phyloP scores from a whole-genome alignment of 2,113 vertebrate genomes.

The Entomyzon cyanotis region DNA sequence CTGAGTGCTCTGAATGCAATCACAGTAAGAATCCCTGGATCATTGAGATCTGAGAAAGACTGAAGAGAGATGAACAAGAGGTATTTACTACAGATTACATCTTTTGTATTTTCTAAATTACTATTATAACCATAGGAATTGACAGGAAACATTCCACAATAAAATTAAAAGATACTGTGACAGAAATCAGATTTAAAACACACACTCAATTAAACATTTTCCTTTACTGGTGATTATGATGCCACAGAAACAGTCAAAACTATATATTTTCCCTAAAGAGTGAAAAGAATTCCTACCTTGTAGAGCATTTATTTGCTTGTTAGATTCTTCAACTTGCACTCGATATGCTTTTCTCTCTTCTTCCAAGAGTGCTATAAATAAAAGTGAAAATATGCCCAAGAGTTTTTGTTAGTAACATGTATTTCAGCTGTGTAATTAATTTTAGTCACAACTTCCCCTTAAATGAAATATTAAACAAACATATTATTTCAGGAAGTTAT shows the following conservation, averaged over 20 bases:
- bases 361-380: constrained; percentile 87
- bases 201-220: background rate
- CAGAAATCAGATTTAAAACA: background rate
- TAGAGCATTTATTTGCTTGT: constrained; percentile 93
- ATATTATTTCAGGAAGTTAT: constrained; percentile 30
- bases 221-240: background rate
- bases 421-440: background rate
- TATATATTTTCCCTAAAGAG: background rate
- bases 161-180: background rate
- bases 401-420: background rate
- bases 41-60: too few relatives aligned
- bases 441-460: constrained; percentile 5
- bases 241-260: background rate
- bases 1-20: too few relatives aligned
- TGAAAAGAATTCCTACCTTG: constrained; percentile 81
- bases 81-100: background rate
- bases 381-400: constrained; percentile 18
- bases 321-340: constrained; percentile 89
- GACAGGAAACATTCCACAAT: background rate
- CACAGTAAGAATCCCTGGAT: too few relatives aligned
- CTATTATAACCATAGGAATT: background rate
- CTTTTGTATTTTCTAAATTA: background rate
- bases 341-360: constrained; percentile 90
- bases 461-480: constrained; percentile 35
- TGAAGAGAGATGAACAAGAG: too few relatives aligned